Conservation (phyloP, 2,888 invertebrate genomes). For the Scelioninae gen. 1 region DNA sequence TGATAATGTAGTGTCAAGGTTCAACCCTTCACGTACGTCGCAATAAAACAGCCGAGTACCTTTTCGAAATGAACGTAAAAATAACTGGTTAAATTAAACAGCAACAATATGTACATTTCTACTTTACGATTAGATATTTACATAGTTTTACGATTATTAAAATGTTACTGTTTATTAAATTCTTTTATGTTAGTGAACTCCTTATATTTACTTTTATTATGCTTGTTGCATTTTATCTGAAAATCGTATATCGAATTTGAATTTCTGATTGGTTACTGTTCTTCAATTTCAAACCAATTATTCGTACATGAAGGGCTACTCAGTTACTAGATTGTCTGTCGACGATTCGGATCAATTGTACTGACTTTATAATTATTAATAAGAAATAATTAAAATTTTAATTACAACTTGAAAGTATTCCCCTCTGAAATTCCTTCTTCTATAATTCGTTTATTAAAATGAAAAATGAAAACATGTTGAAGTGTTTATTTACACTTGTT, state of each 20-base stretch:
- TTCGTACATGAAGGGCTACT: conserved; percentile 52
- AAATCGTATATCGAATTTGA: too few relatives aligned
- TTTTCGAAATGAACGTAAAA: conserved; percentile 5
- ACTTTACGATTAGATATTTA: conserved; percentile 31
- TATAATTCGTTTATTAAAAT: too few relatives aligned
- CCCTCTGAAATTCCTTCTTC: too few relatives aligned
- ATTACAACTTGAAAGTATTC: too few relatives aligned
- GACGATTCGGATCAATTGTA: conserved; percentile 43
- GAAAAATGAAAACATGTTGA: too few relatives aligned
- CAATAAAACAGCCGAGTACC: neutral
- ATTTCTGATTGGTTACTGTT: neutral
- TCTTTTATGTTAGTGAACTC: neutral
- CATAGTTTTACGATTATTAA: conserved; percentile 21
- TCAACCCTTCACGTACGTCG: conserved; percentile 43
- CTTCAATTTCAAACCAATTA: too few relatives aligned
- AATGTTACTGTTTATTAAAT: conserved; percentile 23
- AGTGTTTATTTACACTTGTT: too few relatives aligned
- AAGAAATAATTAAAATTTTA: too few relatives aligned
- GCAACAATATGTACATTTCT: conserved; percentile 34
- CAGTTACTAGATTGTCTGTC: conserved; percentile 47
- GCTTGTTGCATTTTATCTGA: too few relatives aligned
- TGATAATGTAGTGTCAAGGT: conserved; percentile 39
- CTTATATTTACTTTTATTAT: too few relatives aligned
- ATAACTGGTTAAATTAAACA: neutral
- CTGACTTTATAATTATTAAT: conserved; percentile 19